A percentile compares a stretch with the other conserved stretches of the same genome.
These are phyloP conservation scores for Bujurquina vittata DNA, from an alignment of 2,113 vertebrate species.

Conservation along the genomic window DNA sequence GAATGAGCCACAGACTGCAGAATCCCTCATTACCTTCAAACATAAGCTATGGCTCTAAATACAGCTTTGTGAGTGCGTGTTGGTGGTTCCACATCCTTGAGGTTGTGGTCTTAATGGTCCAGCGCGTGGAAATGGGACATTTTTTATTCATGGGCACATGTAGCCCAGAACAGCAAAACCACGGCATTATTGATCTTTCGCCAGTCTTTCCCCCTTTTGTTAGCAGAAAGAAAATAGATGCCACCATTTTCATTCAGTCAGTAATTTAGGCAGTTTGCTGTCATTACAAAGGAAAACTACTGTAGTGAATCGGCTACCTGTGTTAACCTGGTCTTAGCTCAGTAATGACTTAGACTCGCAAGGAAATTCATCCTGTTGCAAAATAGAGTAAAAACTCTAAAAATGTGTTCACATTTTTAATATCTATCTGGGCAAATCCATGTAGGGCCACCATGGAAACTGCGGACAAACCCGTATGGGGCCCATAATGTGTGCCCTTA, in stretches of 20 bases:
- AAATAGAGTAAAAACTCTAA: too few relatives aligned
- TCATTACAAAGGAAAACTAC: too few relatives aligned
- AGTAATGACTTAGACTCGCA: background rate
- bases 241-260: too few relatives aligned
- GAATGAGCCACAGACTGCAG: background rate
- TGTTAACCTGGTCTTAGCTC: background rate
- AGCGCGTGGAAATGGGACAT: background rate
- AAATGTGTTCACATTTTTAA: too few relatives aligned
- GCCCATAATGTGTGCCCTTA: too few relatives aligned
- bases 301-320: too few relatives aligned
- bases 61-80: background rate
- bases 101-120: background rate
- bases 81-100: background rate
- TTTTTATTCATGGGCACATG: background rate
- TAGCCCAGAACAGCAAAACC: background rate
- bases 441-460: too few relatives aligned
- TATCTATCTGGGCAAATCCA: too few relatives aligned
- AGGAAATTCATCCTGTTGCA: too few relatives aligned
- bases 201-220: background rate
- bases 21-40: background rate
- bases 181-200: background rate
- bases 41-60: background rate
- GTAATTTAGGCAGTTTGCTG: too few relatives aligned
- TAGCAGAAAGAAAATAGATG: background rate
- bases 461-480: too few relatives aligned